These are phyloP conservation scores for Porphyrio hochstetteri DNA, from an alignment of 2,113 vertebrate species.

Conservation along the genomic window DNA sequence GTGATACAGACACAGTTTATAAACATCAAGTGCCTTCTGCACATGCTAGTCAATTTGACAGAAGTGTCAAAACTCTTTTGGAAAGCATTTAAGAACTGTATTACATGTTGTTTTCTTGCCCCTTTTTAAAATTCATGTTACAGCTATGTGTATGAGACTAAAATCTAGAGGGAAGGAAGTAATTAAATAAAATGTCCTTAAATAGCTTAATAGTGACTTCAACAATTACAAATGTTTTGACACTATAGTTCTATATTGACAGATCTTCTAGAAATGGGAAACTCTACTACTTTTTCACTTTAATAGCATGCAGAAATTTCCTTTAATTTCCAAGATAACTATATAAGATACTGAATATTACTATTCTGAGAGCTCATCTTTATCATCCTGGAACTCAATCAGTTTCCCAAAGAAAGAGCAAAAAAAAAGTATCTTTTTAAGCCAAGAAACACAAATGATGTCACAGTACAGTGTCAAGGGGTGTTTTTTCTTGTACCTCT, in stretches of 20 bases:
- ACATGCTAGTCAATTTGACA: background rate
- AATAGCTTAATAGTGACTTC: background rate
- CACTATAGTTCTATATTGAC: background rate
- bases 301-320: background rate
- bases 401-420: background rate
- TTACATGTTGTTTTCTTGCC: background rate
- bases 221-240: background rate
- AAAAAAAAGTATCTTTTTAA: background rate
- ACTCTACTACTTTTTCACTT: background rate
- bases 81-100: background rate
- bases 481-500: background rate
- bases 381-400: background rate
- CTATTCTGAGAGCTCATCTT: background rate
- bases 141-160: background rate
- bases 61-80: background rate
- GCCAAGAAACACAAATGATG: background rate
- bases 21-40: background rate
- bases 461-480: background rate
- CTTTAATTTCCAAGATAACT: background rate
- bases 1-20: background rate
- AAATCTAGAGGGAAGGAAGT: background rate
- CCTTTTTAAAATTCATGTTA: background rate
- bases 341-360: background rate
- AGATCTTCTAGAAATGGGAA: background rate
- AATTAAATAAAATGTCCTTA: background rate